Base-by-base conservation (phyloP, 2,113 vertebrate genomes). In the Orientallactaga bullata region DNA sequence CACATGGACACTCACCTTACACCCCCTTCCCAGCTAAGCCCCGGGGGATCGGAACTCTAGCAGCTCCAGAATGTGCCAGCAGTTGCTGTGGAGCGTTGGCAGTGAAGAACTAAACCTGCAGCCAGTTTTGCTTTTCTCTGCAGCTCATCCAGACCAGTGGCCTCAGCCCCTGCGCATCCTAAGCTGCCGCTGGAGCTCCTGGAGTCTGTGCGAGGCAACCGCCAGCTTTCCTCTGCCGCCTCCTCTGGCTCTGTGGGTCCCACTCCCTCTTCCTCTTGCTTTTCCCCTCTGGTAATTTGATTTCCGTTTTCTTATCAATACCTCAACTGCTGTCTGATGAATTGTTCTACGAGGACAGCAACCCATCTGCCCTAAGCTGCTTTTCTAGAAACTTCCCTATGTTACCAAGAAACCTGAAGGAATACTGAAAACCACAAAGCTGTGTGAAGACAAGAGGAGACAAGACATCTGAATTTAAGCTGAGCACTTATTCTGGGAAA, bases 301-400 rank as follows among this genome's bases (percentile, higher is more conserved):
- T 98, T 98, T 98, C 98, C 97, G 95, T 94, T 97, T 97, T 84
- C 96, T 98, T 98, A 98, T 98, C 98, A 98, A 98, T 98, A 98
- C 97, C 97, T 97, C 97, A 96, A 96, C 94, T 94, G 71, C 90
- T 96, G 90, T 96, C 94, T 74, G 93, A 96, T 96, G 96, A 97
- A 97, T 97, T 94, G 85, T 61, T 88, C 89, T 92, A 97, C 80
- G 65, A 95, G 66, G 86, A 94, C 97, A 97, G 94, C 95, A 84
- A 96, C 92, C n/a, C 96, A 93, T 94, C 91, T 73, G 74, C 42
- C 86, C 73, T 58, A 76, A 82, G 93, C 80, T 84, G 77, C 91
- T 95, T 90, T 95, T 71, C 93, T 72, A 79, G 69, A 94, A 51
- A 26, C 86, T 84, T 93, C 42, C 32, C n/a, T 60, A 15, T 0